Evolutionary conservation across 2,797 vertebrate species (phyloP), one percentile per base, ranked within the genome.

Genomic region (Hydrocynus forskahlii): DNA sequence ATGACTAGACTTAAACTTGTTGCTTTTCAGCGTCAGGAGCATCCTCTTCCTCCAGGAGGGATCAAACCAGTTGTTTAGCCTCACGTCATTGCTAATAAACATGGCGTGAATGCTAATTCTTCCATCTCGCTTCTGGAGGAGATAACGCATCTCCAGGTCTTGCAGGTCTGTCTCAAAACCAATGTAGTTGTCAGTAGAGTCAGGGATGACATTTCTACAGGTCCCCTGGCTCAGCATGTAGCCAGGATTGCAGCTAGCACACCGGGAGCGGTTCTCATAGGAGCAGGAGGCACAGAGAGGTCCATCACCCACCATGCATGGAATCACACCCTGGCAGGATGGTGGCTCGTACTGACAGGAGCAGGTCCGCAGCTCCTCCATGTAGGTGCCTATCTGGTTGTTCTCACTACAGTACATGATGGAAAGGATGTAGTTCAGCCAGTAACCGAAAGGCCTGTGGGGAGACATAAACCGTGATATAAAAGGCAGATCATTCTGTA

Each of bases 381-480:
- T 94, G 84, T 98, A 99, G 55, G 95, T 96, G 25, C 98, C 98
- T 60, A 98, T 92, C 40, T 97, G 96, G 83, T 96, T 97, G 43
- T 99, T 98, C 89, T 99, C 97, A 0, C 96, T 97, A 94, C 98
- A 99, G 94, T 99, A 99, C 74, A 99, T 95, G 80, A 98, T 96
- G 21, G 98, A 99, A 81, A 98, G 96, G 91, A 99, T 95, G 88
- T 97, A 97, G 78, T 94, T 95, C 82, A 97, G 93, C 97, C 98
- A 99, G 40, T 97, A 97, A 89, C 90, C 94, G 82, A 96, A 93
- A 75, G 96, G 95, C 87, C 98, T 99, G 76, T 59, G 48, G 35
- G 23, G 60, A 67, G 43, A 75, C 14, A 80, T 59, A 25, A 19
- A 79, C 54, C 17, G 52, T 13, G 21, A 23, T 50, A 69, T 19